Evolutionary conservation across 2,888 invertebrate species (phyloP).

Genomic region (Aradus depressus): DNA sequence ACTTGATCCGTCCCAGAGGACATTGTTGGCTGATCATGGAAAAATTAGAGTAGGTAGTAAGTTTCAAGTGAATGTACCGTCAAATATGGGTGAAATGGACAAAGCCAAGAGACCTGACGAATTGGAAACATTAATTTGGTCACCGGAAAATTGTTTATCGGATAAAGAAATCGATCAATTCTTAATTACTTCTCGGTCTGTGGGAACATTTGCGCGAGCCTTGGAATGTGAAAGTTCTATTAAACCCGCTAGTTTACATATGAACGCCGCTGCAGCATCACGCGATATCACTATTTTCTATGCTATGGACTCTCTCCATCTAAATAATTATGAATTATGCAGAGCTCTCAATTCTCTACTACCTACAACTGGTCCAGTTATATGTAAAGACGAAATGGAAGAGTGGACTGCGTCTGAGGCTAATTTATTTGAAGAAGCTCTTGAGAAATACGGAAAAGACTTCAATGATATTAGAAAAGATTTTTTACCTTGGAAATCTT

Average conservation of each 20-base stretch:
- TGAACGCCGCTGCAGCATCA: constrained; percentile 98
- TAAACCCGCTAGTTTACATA: constrained; percentile 94
- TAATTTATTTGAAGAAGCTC: constrained; percentile 95
- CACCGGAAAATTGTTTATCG: constrained; percentile 77
- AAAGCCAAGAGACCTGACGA: constrained; percentile 59
- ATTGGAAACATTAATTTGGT: constrained; percentile 88
- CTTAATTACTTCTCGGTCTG: constrained; percentile 54
- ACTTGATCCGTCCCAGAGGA: constrained; percentile 98
- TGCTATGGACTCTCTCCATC: constrained; percentile 94
- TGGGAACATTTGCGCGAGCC: constrained; percentile 83
- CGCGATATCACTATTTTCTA: constrained; percentile 96
- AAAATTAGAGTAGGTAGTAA: constrained; percentile 70
- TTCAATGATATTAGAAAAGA: constrained; percentile 96
- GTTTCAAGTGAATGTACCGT: constrained; percentile 90
- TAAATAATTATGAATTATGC: constrained; percentile 82
- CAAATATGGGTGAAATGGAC: constrained; percentile 63
- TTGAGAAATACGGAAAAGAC: constrained; percentile 97
- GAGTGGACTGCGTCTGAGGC: constrained; percentile 99
- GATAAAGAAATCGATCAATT: constrained; percentile 98
- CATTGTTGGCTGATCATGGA: constrained; percentile 95
- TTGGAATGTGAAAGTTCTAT: constrained; percentile 96
- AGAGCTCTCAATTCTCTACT: constrained; percentile 83
- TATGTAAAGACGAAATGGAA: constrained; percentile 98
- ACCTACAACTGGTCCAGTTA: constrained; percentile 85
- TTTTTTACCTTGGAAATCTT: constrained; percentile 95